These are phyloP conservation scores for Globodera rostochiensis DNA, from an alignment of 1,140 invertebrate genomes.

Conservation along the genomic window DNA sequence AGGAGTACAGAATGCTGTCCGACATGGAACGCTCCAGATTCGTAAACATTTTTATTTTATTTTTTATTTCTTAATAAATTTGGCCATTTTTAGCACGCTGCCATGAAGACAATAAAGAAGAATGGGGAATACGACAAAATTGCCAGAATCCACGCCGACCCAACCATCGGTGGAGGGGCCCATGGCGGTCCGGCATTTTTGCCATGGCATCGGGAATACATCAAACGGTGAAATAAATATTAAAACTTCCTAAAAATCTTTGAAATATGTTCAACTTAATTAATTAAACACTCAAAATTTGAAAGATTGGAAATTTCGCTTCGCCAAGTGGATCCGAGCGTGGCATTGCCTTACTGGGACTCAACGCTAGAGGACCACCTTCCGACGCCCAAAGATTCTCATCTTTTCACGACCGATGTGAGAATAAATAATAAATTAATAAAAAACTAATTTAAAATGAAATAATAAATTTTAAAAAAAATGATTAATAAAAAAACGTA, in stretches of 20 bases:
- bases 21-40: slow-evolving; percentile 35
- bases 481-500: background rate
- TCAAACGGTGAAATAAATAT: slow-evolving; percentile 26
- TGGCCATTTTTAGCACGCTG: slow-evolving; percentile 54
- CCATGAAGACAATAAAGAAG: slow-evolving; percentile 66
- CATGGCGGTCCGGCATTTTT: slow-evolving; percentile 39
- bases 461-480: background rate
- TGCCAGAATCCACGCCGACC: slow-evolving; percentile 51
- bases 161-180: slow-evolving; percentile 55
- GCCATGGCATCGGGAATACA: slow-evolving; percentile 39
- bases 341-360: slow-evolving; percentile 68
- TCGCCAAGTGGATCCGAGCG: slow-evolving; percentile 46
- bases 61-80: background rate
- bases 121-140: slow-evolving; percentile 62
- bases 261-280: background rate
- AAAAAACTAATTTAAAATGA: background rate
- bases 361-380: slow-evolving; percentile 65
- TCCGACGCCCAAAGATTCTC: slow-evolving; percentile 60
- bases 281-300: no score
- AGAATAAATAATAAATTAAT: background rate
- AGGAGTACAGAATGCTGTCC: slow-evolving; percentile 49
- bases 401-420: slow-evolving; percentile 64
- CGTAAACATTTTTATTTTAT: background rate
- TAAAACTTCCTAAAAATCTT: background rate
- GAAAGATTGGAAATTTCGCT: slow-evolving; percentile 36